These are phyloP conservation scores for Epirrhoe tristata DNA, from an alignment of 2,888 invertebrate species.

Conservation along the genomic window DNA sequence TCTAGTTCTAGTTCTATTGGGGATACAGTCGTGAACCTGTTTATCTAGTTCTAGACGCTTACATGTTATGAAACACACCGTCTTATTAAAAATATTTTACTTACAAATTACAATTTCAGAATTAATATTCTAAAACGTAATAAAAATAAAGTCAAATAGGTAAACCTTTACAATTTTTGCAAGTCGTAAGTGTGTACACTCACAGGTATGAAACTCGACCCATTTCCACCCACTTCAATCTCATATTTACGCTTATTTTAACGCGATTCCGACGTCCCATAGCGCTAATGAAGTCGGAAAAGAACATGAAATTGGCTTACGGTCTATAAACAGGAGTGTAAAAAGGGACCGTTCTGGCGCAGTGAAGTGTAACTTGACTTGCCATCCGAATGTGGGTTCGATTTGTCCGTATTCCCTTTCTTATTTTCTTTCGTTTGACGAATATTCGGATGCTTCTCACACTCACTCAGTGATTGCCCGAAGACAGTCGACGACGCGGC, in stretches of 20 bases:
- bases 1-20: too few relatives aligned
- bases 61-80: too few relatives aligned
- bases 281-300: conserved; percentile 17
- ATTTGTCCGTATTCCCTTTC: neutral
- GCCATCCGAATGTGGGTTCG: neutral
- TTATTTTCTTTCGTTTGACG: too few relatives aligned
- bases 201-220: conserved; percentile 9
- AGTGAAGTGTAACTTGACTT: neutral
- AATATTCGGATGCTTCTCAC: too few relatives aligned
- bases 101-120: too few relatives aligned
- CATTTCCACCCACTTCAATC: conserved; percentile 11
- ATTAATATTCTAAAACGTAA: neutral
- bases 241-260: conserved; percentile 12
- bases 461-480: too few relatives aligned
- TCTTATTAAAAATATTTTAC: too few relatives aligned
- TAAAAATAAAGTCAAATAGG: neutral
- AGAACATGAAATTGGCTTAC: conserved; percentile 1
- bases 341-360: neutral
- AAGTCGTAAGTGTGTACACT: conserved; percentile 5
- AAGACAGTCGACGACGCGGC: too few relatives aligned
- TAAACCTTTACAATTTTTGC: neutral
- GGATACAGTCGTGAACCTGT: too few relatives aligned
- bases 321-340: neutral
- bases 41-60: too few relatives aligned
- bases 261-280: conserved; percentile 5